phyloP scores from a whole-genome alignment of 2,113 vertebrate species.

The Micronycteris hirsuta region DNA sequence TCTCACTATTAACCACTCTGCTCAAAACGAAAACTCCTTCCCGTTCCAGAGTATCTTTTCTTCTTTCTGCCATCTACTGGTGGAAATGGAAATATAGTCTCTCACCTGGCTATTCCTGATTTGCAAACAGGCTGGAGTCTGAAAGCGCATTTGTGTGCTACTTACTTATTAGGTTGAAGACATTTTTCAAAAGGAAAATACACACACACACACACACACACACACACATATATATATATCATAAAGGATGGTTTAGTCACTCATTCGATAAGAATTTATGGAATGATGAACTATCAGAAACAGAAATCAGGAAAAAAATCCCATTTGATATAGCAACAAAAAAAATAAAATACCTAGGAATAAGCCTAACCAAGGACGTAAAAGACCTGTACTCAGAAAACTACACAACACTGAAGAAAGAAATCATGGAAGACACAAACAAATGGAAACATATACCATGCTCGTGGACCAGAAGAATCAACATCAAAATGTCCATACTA shows the following conservation, averaged over 20 bases:
- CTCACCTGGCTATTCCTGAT: neutral
- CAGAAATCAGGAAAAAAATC: too few relatives aligned
- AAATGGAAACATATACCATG: too few relatives aligned
- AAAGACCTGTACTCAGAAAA: too few relatives aligned
- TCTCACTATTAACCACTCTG: neutral
- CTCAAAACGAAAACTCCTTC: neutral
- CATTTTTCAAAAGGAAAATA: neutral
- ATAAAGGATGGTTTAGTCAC: neutral
- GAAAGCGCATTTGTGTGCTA: neutral
- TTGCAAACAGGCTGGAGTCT: neutral
- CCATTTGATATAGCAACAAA: too few relatives aligned
- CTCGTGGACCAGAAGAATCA: too few relatives aligned
- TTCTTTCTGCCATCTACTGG: slow-evolving; percentile 59
- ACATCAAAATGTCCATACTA: too few relatives aligned
- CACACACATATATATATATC: neutral
- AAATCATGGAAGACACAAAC: too few relatives aligned
- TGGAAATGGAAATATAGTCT: neutral
- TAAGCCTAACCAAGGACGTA: too few relatives aligned
- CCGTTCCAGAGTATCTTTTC: neutral
- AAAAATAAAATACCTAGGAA: too few relatives aligned
- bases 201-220: too few relatives aligned
- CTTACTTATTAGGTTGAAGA: neutral
- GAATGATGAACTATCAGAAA: too few relatives aligned
- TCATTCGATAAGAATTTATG: neutral
- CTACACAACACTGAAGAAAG: too few relatives aligned